Conservation (phyloP, 2,113 vertebrate species). For the Clarias magur region DNA sequence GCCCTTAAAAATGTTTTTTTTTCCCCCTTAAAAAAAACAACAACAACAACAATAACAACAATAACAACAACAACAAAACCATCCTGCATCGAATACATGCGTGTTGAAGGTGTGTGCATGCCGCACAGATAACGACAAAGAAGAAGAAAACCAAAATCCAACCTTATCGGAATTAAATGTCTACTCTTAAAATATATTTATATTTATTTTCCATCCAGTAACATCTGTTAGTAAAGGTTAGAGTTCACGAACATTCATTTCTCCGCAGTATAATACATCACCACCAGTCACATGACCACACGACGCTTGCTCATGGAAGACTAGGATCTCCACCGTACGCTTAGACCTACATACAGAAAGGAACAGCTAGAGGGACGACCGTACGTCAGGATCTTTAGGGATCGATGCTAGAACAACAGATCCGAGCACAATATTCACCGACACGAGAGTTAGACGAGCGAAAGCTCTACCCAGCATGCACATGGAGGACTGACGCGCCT, state of each 20-base stretch:
- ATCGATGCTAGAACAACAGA: slow-evolving; percentile 40
- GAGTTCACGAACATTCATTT: not conserved
- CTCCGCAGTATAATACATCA: slow-evolving; percentile 16
- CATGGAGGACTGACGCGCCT: slow-evolving; percentile 60
- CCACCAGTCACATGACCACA: slow-evolving; percentile 44
- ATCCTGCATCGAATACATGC: not conserved
- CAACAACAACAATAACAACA: not conserved
- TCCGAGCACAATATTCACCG: slow-evolving; percentile 27
- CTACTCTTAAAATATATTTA: not conserved
- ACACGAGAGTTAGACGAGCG: slow-evolving; percentile 45
- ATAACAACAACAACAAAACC: not conserved
- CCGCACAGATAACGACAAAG: not conserved
- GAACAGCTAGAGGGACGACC: slow-evolving; percentile 22
- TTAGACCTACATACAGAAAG: slow-evolving; percentile 48
- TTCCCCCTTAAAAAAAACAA: not conserved
- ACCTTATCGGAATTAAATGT: not conserved
- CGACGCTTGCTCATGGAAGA: slow-evolving; percentile 52
- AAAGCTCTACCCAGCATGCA: slow-evolving; percentile 68
- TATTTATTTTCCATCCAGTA: not conserved
- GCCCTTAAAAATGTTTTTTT: slow-evolving; percentile 44
- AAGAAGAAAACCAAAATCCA: not conserved
- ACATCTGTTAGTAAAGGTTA: not conserved
- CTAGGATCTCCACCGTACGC: slow-evolving; percentile 35
- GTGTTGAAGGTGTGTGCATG: not conserved
- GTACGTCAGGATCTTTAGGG: slow-evolving; percentile 18